Conservation (phyloP, 2,888 invertebrate species). For the Periphyllus acericola region DNA sequence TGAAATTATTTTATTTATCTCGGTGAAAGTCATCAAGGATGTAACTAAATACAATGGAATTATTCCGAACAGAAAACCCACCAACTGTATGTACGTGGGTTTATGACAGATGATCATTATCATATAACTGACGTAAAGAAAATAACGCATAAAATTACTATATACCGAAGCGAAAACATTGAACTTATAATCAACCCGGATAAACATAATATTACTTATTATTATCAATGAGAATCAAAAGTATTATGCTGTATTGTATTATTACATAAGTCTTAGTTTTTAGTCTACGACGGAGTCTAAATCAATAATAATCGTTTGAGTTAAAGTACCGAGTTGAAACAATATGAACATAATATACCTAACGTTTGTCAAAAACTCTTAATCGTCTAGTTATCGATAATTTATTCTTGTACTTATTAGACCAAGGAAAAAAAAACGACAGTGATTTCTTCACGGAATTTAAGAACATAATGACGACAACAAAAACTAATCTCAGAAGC, state of each 20-base stretch:
- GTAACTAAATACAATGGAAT: constrained; percentile 35
- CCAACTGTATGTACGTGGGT: background rate
- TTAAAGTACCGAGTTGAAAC: too few species aligned
- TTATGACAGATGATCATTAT: constrained; percentile 30
- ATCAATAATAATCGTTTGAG: too few species aligned
- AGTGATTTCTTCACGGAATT: constrained; percentile 52
- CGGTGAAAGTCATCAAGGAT: constrained; percentile 55
- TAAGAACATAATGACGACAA: constrained; percentile 19
- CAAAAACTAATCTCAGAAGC: constrained; percentile 38
- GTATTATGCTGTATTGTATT: background rate
- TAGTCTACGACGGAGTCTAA: background rate
- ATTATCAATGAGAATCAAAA: background rate
- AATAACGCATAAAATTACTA: background rate
- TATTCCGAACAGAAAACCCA: constrained; percentile 31
- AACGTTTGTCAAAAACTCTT: background rate
- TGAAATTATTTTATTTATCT: constrained; percentile 1
- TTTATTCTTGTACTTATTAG: constrained; percentile 36
- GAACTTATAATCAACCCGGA: background rate
- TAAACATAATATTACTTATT: background rate
- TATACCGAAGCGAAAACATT: constrained; percentile 1
- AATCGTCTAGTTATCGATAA: constrained; percentile 18
- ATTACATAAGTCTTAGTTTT: background rate
- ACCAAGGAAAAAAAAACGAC: constrained; percentile 44
- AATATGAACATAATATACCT: background rate
- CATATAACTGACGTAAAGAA: constrained; percentile 21